Evolutionary conservation across 2,797 vertebrate species (phyloP).

Genomic region (Cynopterus sphinx): DNA sequence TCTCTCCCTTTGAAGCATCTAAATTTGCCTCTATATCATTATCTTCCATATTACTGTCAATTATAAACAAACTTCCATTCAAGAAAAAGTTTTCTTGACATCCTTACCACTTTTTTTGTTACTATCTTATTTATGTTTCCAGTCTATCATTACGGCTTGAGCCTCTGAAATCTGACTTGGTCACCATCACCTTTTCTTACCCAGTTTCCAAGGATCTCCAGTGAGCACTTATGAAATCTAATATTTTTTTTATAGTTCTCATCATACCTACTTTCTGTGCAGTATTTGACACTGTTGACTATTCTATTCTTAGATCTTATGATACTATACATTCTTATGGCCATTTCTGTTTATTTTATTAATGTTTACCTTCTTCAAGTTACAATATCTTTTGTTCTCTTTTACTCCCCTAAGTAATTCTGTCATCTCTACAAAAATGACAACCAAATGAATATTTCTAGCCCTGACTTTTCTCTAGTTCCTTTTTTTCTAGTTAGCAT

Average conservation of each 20-base stretch:
- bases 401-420: not conserved
- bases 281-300: not conserved
- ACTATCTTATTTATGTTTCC: not conserved
- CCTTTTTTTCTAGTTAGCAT: not conserved
- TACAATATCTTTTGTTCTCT: not conserved
- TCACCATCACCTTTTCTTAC: not conserved
- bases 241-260: not conserved
- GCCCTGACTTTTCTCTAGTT: not conserved
- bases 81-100: not conserved
- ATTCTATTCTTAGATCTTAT: not conserved
- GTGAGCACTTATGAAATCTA: not conserved
- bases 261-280: not conserved
- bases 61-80: not conserved
- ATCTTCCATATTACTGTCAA: not conserved
- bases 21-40: not conserved
- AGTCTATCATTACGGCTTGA: not conserved
- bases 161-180: not conserved
- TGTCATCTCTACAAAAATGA: not conserved
- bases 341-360: not conserved
- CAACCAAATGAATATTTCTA: not conserved
- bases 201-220: not conserved
- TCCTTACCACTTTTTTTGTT: not conserved
- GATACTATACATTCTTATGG: not conserved
- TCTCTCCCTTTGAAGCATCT: not conserved
- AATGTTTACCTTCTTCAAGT: not conserved